Conservation (phyloP, 2,888 invertebrate genomes). For the Parochlus steinenii region DNA sequence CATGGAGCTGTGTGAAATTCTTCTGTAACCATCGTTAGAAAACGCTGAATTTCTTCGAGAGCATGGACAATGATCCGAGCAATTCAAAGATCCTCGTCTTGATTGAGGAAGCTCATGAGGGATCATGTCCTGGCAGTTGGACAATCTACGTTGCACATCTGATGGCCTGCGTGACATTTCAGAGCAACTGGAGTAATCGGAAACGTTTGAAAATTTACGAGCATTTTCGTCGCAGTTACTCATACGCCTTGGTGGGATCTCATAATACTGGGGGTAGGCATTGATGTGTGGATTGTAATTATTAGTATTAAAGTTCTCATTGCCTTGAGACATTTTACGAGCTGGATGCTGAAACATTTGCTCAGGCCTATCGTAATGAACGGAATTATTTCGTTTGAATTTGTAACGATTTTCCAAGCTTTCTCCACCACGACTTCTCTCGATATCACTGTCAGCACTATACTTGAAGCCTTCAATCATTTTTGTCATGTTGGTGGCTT, state of each 20-base stretch:
- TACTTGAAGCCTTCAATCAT: conserved; percentile 45
- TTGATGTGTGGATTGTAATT: conserved; percentile 10
- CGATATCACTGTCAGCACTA: conserved; percentile 25
- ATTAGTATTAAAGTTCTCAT: conserved; percentile 14
- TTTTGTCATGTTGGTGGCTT: conserved; percentile 40
- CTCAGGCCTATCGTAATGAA: conserved; percentile 32
- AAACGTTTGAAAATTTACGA: conserved; percentile 27
- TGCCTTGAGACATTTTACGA: conserved; percentile 13
- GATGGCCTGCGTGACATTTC: conserved; percentile 26
- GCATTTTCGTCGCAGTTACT: conserved; percentile 37
- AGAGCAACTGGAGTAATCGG: conserved; percentile 23
- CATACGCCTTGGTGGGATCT: conserved; percentile 45
- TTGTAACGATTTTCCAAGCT: conserved; percentile 18
- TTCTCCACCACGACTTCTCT: conserved; percentile 28
- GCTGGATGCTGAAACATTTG: conserved; percentile 17
- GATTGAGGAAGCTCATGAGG: conserved; percentile 2
- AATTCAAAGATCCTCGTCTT: conserved; percentile 13
- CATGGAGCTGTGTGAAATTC: conserved; percentile 32
- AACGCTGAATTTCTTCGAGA: conserved; percentile 25
- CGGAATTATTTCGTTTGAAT: conserved; percentile 30
- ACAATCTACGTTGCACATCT: conserved; percentile 20
- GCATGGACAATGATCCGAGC: conserved; percentile 26
- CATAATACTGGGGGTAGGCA: conserved; percentile 32
- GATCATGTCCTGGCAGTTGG: conserved; percentile 18
- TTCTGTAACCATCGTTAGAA: conserved; percentile 22